Evolutionary conservation across 2,797 vertebrate species (phyloP), one percentile per base, ranked within the genome.

Genomic region (Parauchenoglanis punctatus): DNA sequence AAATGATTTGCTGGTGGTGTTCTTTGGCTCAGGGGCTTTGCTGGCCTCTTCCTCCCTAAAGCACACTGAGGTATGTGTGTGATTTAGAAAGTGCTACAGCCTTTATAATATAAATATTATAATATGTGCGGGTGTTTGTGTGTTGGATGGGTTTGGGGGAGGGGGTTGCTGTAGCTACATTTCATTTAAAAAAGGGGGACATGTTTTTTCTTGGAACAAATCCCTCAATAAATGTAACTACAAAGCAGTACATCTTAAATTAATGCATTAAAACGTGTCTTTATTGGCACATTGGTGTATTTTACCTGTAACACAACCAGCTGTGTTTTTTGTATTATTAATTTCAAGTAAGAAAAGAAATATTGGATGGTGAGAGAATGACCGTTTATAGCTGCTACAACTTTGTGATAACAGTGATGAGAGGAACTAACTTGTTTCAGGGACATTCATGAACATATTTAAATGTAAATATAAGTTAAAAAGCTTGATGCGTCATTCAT

Each of bases 1-100:
- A 89, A 89, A 81, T 68, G 52, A 82, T 86, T 77, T 83, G 85
- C 82, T 89, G 82, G 82, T 87, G 85, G 85, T 61, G 20, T 81
- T 61, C 56, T 61, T 61, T 81, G 58, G 58, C 78, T 81, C 56
- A 63, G 20, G 23, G 58, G 56, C 77, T 61, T 63, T n/a, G 11
- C 58, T 63, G 78, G 31, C 20, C 78, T 81, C 31, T 61, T 81
- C 13, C 5, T 61, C 2, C 35, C 58, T 61, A 81, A 61, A 44
- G 20, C 35, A 35, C 56, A 44, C 78, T 81, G 56, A 44, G 31
- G 20, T 59, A 44, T 44, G 77, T 3, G 44, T 61, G 54, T 40
- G 31, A 56, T 81, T 40, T 25, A 81, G 20, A 61, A 81, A 61
- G 12, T 61, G 56, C 78, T 81, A 25, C 6, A 2, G 35, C 54